Evolutionary conservation across 2,797 vertebrate genomes (phyloP).

Genomic region (Discoglossus pictus): DNA sequence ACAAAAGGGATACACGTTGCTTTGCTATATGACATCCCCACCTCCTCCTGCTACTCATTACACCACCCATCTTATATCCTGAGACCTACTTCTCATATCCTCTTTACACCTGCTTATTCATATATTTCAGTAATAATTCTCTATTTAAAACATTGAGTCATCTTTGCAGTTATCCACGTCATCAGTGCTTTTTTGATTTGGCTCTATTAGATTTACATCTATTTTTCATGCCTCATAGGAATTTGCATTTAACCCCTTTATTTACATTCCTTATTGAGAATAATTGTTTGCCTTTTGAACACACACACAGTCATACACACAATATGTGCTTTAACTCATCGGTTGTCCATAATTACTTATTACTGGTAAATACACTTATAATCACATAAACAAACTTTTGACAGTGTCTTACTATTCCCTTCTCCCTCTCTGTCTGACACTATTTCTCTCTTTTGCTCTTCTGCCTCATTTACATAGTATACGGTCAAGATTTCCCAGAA

Average conservation of each 20-base stretch:
- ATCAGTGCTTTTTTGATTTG: no score
- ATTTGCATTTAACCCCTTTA: no score
- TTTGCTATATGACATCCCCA: conserved; percentile 13
- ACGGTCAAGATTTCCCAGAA: conserved; percentile 48
- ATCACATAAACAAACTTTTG: conserved; percentile 32
- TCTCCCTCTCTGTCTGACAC: conserved; percentile 17
- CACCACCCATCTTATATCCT: conserved; percentile 11
- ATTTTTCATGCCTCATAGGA: no score
- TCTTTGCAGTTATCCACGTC: no score
- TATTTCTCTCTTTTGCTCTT: conserved; percentile 9
- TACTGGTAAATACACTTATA: neutral
- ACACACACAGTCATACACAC: neutral
- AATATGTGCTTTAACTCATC: neutral
- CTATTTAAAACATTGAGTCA: no score
- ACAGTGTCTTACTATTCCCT: conserved; percentile 11
- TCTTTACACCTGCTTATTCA: neutral
- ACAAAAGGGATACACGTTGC: conserved; percentile 32
- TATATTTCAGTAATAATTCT: neutral
- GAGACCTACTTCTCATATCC: conserved; percentile 17
- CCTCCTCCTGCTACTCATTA: conserved; percentile 8
- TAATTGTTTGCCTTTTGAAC: no score
- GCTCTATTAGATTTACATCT: no score
- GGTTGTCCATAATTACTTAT: neutral
- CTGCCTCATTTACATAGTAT: conserved; percentile 46
- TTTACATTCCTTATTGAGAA: no score